These are phyloP conservation scores for Tanytarsus gracilentus DNA, from an alignment of 2,888 invertebrate species.

Conservation along the genomic window DNA sequence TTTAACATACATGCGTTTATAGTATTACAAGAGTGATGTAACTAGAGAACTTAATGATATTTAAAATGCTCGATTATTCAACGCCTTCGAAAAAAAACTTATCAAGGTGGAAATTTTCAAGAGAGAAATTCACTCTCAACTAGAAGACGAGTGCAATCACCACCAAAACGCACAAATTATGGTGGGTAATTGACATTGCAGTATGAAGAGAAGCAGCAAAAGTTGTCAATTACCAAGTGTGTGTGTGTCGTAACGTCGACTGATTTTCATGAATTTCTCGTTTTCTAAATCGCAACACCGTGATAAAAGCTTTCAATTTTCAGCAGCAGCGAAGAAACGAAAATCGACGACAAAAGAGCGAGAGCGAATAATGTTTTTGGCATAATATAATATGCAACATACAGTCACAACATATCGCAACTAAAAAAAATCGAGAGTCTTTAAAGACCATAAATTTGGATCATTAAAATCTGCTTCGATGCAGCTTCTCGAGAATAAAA, in stretches of 20 bases:
- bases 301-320: constrained; percentile 23
- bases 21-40: too few species aligned
- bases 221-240: constrained; percentile 28
- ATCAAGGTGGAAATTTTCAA: too few species aligned
- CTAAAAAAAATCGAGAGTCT: background rate
- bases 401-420: background rate
- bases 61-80: too few species aligned
- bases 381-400: background rate
- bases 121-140: background rate
- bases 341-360: too few species aligned
- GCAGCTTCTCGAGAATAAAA: constrained; percentile 18
- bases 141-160: background rate
- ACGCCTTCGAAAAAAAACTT: too few species aligned
- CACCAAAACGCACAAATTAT: constrained; percentile 13
- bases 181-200: constrained; percentile 26
- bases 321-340: too few species aligned
- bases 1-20: too few species aligned
- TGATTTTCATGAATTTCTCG: constrained; percentile 19
- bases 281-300: constrained; percentile 22
- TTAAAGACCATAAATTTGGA: constrained; percentile 20
- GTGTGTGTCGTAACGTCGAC: constrained; percentile 22
- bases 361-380: background rate
- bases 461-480: constrained; percentile 27
- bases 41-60: too few species aligned
- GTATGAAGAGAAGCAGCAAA: constrained; percentile 10